Base-by-base conservation (phyloP, 2,888 invertebrate genomes). In the Trachelus iudaicus region DNA sequence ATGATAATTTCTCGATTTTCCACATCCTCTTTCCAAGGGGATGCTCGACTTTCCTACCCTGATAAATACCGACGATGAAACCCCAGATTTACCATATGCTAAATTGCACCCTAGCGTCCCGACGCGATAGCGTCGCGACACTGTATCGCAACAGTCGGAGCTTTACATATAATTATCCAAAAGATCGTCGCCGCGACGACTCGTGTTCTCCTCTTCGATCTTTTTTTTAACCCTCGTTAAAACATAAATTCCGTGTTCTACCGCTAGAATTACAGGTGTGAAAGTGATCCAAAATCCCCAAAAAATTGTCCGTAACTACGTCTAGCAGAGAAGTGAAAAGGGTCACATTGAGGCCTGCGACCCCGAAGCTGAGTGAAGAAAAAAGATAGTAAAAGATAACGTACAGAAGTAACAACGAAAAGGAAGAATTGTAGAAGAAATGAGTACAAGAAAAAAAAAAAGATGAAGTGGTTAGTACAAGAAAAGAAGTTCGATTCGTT, bases 401-500 rank as follows among this genome's bases (percentile, higher is more conserved):
- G 31, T 15, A 9, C 13, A 31, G 12, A 71, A 11, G 23, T 9
- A 74, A 34, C 11, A n/a, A 74, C 1, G 23, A 56, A 23, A 56
- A 1, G 56, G 56, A 23, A 23, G 23, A 56, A 23, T 23, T 23
- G 9, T 23, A 23, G 56, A 56, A 23, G 6, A 15, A 56, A 15
- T 6, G 40, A 40, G 40, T 15, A 15, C 40, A 40, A 69, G n/a
- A n/a, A 71, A 71, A 30, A 30, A 30, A 30, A 15, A n/a, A 9
- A 13, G 71, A 3, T 23, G 6, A 30, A 71, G 31, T 71, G 31
- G 71, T 33, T 33, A 71, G 33, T 33, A 30, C 71, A 71, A 23
- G 73, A 68, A 68, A 77, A 75, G 69, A 77, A 77, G 37, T 75
- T 77, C 69, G 75, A 75, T 77, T 69, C 69, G 69, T 30, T 77